A percentile compares a stretch with the other conserved stretches of the same genome.
These are phyloP conservation scores for Neria commutata DNA, from an alignment of 2,888 invertebrate species.

Conservation along the genomic window DNA sequence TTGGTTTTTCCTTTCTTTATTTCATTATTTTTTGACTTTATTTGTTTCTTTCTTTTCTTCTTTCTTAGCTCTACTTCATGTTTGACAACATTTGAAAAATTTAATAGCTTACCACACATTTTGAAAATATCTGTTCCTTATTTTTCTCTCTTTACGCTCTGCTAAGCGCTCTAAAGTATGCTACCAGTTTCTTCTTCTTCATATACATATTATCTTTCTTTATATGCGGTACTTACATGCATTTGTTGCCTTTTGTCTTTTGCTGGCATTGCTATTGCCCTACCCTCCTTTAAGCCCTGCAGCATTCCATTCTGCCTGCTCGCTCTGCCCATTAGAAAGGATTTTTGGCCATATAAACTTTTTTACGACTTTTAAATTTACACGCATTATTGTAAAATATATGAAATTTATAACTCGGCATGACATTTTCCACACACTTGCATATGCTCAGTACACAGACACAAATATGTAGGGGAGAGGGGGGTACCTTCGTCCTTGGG, in stretches of 20 bases:
- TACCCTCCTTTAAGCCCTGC: neutral
- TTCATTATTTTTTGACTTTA: too few species aligned
- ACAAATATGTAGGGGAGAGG: too few species aligned
- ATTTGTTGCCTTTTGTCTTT: neutral
- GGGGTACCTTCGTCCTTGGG: too few species aligned
- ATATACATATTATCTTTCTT: neutral
- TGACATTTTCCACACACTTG: neutral
- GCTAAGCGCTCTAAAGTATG: neutral
- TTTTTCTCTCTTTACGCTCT: too few species aligned
- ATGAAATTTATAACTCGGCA: neutral
- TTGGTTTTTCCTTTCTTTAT: too few species aligned
- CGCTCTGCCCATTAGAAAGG: neutral
- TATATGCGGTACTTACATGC: neutral
- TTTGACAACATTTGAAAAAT: too few species aligned
- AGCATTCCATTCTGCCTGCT: too few species aligned
- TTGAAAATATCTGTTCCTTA: too few species aligned
- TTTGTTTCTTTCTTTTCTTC: too few species aligned
- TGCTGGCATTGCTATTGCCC: neutral
- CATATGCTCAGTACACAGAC: too few species aligned
- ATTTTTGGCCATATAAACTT: neutral
- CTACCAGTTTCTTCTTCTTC: neutral
- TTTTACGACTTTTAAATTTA: neutral
- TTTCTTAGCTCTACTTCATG: too few species aligned
- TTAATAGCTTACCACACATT: too few species aligned
- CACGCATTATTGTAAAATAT: neutral